Percentiles rank a stretch among this genome's conserved stretches.
These are phyloP conservation scores for Cladopsammia gracilis DNA, from an alignment of 64 coral and sea anemone species.

Conservation along the genomic window DNA sequence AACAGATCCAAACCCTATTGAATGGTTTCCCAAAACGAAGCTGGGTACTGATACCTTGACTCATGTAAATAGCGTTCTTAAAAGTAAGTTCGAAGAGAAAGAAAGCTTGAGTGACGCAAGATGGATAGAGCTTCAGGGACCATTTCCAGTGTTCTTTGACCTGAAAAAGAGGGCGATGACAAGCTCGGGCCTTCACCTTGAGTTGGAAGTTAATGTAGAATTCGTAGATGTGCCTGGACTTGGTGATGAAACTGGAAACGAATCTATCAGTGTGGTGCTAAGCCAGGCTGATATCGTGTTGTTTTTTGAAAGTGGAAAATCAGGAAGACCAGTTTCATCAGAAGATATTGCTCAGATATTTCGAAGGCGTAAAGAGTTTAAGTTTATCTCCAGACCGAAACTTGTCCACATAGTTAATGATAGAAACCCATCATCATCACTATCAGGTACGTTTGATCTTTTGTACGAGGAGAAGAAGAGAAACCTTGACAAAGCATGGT, in stretches of 20 bases:
- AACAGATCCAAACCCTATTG: not conserved
- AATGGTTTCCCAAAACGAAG: not conserved
- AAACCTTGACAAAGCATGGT: constrained; percentile 14
- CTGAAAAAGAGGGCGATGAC: constrained; percentile 18
- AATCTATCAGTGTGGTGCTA: constrained; percentile 20
- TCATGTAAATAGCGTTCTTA: not conserved
- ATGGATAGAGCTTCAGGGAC: constrained; percentile 48
- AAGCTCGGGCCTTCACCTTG: not conserved
- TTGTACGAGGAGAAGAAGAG: not conserved
- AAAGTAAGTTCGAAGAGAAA: constrained; percentile 28
- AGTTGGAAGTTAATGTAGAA: constrained; percentile 57
- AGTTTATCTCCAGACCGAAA: constrained; percentile 59
- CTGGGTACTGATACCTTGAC: not conserved
- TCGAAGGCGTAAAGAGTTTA: constrained; percentile 32
- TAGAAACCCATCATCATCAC: not conserved
- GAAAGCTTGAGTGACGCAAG: not conserved
- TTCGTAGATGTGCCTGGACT: constrained; percentile 63
- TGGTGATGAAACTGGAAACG: constrained; percentile 49
- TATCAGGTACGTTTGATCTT: not conserved
- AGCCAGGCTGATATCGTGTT: constrained; percentile 54
- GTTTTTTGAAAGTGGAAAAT: constrained; percentile 44
- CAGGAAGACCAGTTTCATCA: constrained; percentile 49
- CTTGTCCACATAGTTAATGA: constrained; percentile 25
- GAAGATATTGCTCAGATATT: constrained; percentile 66
- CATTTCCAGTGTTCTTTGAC: constrained; percentile 47